Base-by-base conservation (phyloP, 2,797 vertebrate species). In the Phoxinus dragarum region DNA sequence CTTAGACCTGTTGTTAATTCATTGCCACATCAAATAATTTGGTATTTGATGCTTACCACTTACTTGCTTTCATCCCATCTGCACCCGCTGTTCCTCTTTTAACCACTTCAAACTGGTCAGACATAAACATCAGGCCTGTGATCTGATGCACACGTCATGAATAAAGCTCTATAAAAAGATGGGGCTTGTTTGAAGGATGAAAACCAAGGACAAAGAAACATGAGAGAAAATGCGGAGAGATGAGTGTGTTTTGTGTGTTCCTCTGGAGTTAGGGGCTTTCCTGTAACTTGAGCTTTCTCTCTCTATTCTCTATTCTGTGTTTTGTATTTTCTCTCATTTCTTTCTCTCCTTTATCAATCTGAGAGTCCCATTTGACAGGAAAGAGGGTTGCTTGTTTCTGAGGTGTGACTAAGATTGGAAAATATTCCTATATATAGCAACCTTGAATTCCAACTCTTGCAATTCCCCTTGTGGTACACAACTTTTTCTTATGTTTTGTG, bases 331-430 rank as follows among this genome's bases (percentile, higher is more conserved):
- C 34, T 87, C 74, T 89, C 42, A 40, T 84, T 86, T 88, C 59
- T 64, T 79, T 14, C n/a, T 21, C 49, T 17, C 66, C 9, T 81
- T 42, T 73, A 61, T 68, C 74, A 27, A 21, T 82, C 17, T 67
- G 47, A 93, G 89, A 86, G 92, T 90, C 88, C 89, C 91, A 92
- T 92, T 91, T 89, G 90, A 89, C 94, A 95, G 94, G 94, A 95
- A 94, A 94, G 93, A 94, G 94, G 92, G 90, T 85, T 83, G 93
- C 93, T 94, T 93, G 91, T 91, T 92, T 90, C 89, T 88, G 92
- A 89, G 84, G 88, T 92, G 80, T 88, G 87, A 86, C 91, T 95
- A 92, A 94, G 91, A 77, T 92, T 94, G 90, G 72, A 84, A 89
- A 92, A 92, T 87, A 83, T 90, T 94, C 93, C 93, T 92, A 93